Conservation (phyloP, 2,888 invertebrate species). For the Geotrupes spiniger region DNA sequence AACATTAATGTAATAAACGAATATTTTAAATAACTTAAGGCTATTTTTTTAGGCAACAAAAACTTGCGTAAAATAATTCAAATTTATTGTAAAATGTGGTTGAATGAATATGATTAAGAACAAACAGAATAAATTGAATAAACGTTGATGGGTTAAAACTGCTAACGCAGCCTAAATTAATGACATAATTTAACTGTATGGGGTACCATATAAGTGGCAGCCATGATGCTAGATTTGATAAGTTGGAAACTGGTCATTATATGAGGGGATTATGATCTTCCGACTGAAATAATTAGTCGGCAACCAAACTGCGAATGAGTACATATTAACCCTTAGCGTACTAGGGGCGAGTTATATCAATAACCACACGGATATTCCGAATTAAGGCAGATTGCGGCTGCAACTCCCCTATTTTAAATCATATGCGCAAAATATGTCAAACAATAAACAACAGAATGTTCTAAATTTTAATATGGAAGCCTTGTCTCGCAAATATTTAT, state of each 20-base stretch:
- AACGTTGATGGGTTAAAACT: constrained; percentile 18
- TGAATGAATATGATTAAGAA: too few relatives aligned
- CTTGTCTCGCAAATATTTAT: too few relatives aligned
- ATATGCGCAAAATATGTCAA: constrained; percentile 25
- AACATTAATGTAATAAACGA: too few relatives aligned
- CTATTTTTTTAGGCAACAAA: too few relatives aligned
- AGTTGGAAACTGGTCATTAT: constrained; percentile 51
- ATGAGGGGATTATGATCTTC: constrained; percentile 52
- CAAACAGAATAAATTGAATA: too few relatives aligned
- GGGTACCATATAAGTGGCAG: constrained; percentile 44
- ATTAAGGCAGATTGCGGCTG: constrained; percentile 49
- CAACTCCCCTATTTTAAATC: constrained; percentile 38
- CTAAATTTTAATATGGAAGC: too few relatives aligned
- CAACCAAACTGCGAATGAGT: constrained; percentile 48
- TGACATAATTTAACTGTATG: constrained; percentile 36
- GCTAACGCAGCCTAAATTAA: constrained; percentile 42
- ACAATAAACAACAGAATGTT: constrained; percentile 8
- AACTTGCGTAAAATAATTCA: too few relatives aligned
- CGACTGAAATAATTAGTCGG: constrained; percentile 52
- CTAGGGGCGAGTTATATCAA: constrained; percentile 49
- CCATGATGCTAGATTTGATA: constrained; percentile 52
- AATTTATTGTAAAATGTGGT: too few relatives aligned
- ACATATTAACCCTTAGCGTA: constrained; percentile 50
- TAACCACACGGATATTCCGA: constrained; percentile 50
- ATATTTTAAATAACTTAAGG: too few relatives aligned